Evolutionary conservation across 2,797 vertebrate genomes (phyloP).

Genomic region (Choloepus didactylus): DNA sequence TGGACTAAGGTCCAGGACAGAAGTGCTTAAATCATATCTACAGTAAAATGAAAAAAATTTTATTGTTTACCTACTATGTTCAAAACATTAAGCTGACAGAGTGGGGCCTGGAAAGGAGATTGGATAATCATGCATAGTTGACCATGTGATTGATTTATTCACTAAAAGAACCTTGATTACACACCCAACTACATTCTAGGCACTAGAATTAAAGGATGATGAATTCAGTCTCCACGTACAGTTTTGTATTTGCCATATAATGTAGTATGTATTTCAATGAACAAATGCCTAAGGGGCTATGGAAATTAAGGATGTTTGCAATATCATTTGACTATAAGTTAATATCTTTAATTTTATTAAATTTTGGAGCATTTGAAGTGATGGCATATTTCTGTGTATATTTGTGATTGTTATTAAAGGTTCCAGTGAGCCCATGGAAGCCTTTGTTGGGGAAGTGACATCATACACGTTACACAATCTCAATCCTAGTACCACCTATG

Average conservation of each 20-base stretch:
- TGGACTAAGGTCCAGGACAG: not conserved
- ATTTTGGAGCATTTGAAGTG: not conserved
- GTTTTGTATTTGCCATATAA: not conserved
- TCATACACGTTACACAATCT: constrained; percentile 96
- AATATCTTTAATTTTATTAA: constrained; percentile 45
- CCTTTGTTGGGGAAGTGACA: constrained; percentile 96
- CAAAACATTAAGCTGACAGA: constrained; percentile 26
- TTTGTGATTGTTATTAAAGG: constrained; percentile 86
- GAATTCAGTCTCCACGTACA: not conserved
- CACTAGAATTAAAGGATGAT: not conserved
- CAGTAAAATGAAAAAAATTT: not conserved
- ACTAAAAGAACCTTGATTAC: not conserved
- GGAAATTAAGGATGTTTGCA: not conserved
- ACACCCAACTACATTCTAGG: not conserved
- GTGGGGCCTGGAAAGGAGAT: not conserved
- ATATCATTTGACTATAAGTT: not conserved
- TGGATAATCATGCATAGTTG: not conserved
- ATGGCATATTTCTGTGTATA: not conserved
- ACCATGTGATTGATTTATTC: not conserved
- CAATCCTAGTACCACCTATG: constrained; percentile 95
- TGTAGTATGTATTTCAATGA: not conserved
- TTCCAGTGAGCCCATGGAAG: constrained; percentile 91
- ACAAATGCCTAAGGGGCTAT: not conserved
- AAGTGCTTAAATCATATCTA: not conserved
- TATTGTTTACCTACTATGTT: not conserved